phyloP scores from a whole-genome alignment of 2,888 invertebrate species.

The Andricus quercusramuli region DNA sequence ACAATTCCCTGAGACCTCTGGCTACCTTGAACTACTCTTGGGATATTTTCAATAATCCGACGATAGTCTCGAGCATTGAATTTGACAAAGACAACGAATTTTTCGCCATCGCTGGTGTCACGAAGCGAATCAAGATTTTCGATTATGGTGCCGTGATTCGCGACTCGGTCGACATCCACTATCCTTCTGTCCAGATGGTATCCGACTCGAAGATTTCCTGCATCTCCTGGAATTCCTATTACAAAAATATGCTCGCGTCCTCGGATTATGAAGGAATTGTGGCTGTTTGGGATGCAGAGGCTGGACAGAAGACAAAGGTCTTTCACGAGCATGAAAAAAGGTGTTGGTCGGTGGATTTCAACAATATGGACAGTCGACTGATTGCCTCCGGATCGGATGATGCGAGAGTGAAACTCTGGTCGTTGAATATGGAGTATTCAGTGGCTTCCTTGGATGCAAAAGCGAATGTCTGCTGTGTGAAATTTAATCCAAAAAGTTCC shows the following conservation, averaged over 20 bases:
- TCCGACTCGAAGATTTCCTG: slow-evolving; percentile 96
- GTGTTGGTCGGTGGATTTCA: slow-evolving; percentile 98
- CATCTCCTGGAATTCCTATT: slow-evolving; percentile 96
- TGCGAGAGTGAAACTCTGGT: slow-evolving; percentile 95
- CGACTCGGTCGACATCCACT: slow-evolving; percentile 94
- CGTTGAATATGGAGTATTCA: slow-evolving; percentile 91
- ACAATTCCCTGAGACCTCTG: slow-evolving; percentile 87
- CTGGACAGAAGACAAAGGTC: slow-evolving; percentile 86
- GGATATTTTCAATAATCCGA: slow-evolving; percentile 92
- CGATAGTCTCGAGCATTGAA: slow-evolving; percentile 94
- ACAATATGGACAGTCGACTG: slow-evolving; percentile 92
- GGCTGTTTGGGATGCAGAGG: slow-evolving; percentile 94
- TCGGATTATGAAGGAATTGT: slow-evolving; percentile 97
- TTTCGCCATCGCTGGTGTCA: slow-evolving; percentile 97
- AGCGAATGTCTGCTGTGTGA: slow-evolving; percentile 97
- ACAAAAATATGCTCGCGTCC: slow-evolving; percentile 92
- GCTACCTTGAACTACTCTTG: slow-evolving; percentile 94
- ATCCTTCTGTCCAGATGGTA: slow-evolving; percentile 94
- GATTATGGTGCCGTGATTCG: slow-evolving; percentile 92
- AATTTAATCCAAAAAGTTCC: slow-evolving; percentile 91
- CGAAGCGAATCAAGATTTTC: slow-evolving; percentile 95
- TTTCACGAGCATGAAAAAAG: slow-evolving; percentile 96
- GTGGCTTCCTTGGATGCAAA: slow-evolving; percentile 94
- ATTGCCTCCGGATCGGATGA: slow-evolving; percentile 97
- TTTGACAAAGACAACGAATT: slow-evolving; percentile 97